Evolutionary conservation across 1,140 invertebrate species (phyloP).

Genomic region (Monomorium pharaonis): DNA sequence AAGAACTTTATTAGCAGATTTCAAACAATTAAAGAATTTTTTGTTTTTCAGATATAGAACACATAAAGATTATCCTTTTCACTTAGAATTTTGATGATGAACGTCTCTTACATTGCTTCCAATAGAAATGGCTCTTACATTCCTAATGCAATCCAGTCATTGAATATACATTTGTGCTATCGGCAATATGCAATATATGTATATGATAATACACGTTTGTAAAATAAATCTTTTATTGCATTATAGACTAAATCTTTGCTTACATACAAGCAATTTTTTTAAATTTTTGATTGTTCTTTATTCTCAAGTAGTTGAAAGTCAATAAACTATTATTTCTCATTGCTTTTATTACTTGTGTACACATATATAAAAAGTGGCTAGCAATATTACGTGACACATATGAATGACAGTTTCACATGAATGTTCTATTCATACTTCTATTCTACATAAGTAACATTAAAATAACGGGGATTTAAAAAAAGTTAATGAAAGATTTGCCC

Average conservation of each 20-base stretch:
- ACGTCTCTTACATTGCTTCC: background rate
- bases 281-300: background rate
- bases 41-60: conserved; percentile 77
- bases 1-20: background rate
- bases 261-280: background rate
- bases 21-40: background rate
- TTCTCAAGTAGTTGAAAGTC: background rate
- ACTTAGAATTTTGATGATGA: conserved; percentile 82
- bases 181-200: background rate
- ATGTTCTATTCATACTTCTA: background rate
- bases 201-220: background rate
- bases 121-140: background rate
- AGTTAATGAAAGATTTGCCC: background rate
- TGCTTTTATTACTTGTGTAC: background rate
- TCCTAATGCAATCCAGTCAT: background rate
- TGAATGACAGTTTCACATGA: background rate
- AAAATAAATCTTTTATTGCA: background rate
- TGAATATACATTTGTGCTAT: background rate
- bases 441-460: background rate
- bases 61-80: conserved; percentile 88
- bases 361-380: background rate
- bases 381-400: background rate
- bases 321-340: background rate
- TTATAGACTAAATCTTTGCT: background rate
- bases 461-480: background rate